Base-by-base conservation (phyloP, 1,140 invertebrate species). In the Sesamia nonagrioides region DNA sequence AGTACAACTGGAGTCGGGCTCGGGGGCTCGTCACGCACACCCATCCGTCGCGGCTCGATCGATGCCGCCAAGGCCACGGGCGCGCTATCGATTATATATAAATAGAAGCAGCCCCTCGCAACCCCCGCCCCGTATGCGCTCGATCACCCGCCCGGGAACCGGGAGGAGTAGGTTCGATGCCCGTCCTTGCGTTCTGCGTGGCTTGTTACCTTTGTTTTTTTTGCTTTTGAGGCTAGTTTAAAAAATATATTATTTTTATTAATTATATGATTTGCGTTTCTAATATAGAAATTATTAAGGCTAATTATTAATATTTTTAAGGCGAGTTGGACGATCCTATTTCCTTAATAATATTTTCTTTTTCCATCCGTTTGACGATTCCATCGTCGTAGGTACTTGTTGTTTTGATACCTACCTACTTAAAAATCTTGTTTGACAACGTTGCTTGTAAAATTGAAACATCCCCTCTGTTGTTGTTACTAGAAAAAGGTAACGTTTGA, bases 51-150 rank as follows among this genome's bases (percentile, higher is more conserved):
- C 66, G 69, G n/a, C n/a, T n/a, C 81, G 87, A 86, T 92, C 91
- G 91, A 93, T 93, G 89, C 45, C 68, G 76, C 84, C 92, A 94
- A 94, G 92, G 92, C 91, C 92, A 94, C 91, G 91, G 91, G 87
- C 92, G 92, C 81, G 82, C 58, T 92, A 94, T 94, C 89, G 92
- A 92, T 92, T 90, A 80, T 80, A 77, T 92, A 92, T 92, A 90
- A 92, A 94, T 94, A 94, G 91, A 83, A 77, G 77, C 84, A 91
- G 92, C 90, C 68, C 68, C 73, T 48, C 40, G 17, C 42, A 17
- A 15, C 73, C 71, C n/a, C 37, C 58, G n/a, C 75, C 75, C 58
- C 63, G 15, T 68, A 78, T 63, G 61, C 74, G 63, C 68, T 66
- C 42, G 17, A 78, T 50, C 58, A 33, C 50, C 13, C 58, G 33